A percentile compares a stretch with the other conserved stretches of the same genome.
Conservation (phyloP, 2,888 invertebrate genomes). For the Hyles lineata region DNA sequence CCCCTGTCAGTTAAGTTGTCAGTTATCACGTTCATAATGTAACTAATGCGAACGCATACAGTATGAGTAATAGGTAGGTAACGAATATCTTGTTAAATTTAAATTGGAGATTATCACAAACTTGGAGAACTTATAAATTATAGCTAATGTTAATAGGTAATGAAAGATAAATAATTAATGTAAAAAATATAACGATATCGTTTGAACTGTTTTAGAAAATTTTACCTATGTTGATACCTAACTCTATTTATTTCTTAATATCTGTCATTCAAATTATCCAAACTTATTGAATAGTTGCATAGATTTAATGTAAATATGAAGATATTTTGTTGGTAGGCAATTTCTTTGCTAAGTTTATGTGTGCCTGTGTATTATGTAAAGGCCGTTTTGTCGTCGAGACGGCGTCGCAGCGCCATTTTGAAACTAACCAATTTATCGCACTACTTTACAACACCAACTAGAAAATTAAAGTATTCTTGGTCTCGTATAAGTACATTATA, state of each 20-base stretch:
- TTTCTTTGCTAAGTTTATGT: slow-evolving; percentile 75
- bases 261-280: slow-evolving; percentile 71
- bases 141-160: slow-evolving; percentile 83
- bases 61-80: slow-evolving; percentile 75
- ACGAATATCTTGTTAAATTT: slow-evolving; percentile 82
- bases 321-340: slow-evolving; percentile 68
- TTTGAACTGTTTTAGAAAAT: slow-evolving; percentile 84
- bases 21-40: slow-evolving; percentile 69
- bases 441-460: background rate
- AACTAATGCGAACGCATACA: slow-evolving; percentile 66
- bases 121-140: slow-evolving; percentile 82
- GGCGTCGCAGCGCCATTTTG: slow-evolving; percentile 46
- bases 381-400: slow-evolving; percentile 57
- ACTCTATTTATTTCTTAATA: slow-evolving; percentile 74
- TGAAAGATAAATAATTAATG: slow-evolving; percentile 77
- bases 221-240: slow-evolving; percentile 82
- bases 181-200: slow-evolving; percentile 74
- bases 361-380: slow-evolving; percentile 69
- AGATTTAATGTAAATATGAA: slow-evolving; percentile 75
- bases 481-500: background rate
- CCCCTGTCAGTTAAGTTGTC: slow-evolving; percentile 73
- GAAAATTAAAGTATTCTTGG: background rate
- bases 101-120: slow-evolving; percentile 79
- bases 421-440: slow-evolving; percentile 5
- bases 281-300: slow-evolving; percentile 75